Evolutionary conservation across 2,113 vertebrate genomes (phyloP), one percentile per base, ranked within the genome.

Genomic region (Oplegnathus fasciatus): DNA sequence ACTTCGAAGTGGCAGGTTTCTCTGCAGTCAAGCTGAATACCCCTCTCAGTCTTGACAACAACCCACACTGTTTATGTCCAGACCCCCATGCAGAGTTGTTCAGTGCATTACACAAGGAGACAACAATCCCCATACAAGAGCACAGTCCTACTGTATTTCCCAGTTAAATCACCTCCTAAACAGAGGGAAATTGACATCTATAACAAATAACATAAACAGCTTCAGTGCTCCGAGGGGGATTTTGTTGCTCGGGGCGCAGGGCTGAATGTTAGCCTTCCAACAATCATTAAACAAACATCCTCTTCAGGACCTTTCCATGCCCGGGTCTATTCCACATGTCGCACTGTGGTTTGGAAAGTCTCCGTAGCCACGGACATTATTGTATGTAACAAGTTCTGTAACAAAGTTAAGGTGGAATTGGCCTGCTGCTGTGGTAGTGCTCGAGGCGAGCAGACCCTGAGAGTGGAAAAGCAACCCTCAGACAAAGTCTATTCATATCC

Each of bases 271-370:
- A 78, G 81, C 88, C 88, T 75, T 94, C 91, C 92, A 92, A 89
- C 92, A 94, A 91, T 93, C 92, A 89, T 91, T 92, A 93, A 93
- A 89, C 91, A 93, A 93, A 95, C 93, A 94, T 92, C 94, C 93
- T 93, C 88, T 89, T 75, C 86, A 75, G 86, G 90, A 91, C 86
- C 93, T 90, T 89, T 85, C 85, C 83, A 82, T 90, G 87, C 88
- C 78, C 78, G 54, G 90, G 82, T 87, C 92, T 75, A 67, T 81
- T 91, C 86, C 88, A 89, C 84, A 91, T 91, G 89, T 93, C 91
- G 65, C 89, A 54, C 89, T 82, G 85, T 79, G 92, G 88, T 89
- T 94, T 95, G 93, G 92, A 93, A 93, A 94, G 88, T 80, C 84
- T 93, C 92, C 67, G 28, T 26, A 71, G 83, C 82, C 17, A 1